Percentiles rank a stretch among this genome's conserved stretches.
These are phyloP conservation scores for Aspiorhynchus laticeps DNA, from an alignment of 2,113 vertebrate species.

Conservation along the genomic window DNA sequence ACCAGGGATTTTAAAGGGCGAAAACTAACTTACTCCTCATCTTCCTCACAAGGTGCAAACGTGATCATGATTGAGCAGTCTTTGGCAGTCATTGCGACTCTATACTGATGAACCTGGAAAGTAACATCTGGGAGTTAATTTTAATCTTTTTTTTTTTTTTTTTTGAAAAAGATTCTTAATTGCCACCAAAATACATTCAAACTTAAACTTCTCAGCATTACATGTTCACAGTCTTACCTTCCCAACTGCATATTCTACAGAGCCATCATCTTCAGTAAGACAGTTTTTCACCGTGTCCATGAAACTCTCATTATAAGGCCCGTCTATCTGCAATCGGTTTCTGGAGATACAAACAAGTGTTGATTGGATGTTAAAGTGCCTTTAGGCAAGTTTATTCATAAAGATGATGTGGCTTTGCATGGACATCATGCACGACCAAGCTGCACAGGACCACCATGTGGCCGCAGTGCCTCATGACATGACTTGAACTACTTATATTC, in stretches of 20 bases:
- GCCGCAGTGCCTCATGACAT: not conserved
- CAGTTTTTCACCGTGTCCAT: slow-evolving; percentile 89
- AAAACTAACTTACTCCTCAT: slow-evolving; percentile 75
- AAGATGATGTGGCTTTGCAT: not conserved
- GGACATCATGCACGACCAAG: not conserved
- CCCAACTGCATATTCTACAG: slow-evolving; percentile 84
- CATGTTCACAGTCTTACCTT: slow-evolving; percentile 78
- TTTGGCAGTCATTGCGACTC: slow-evolving; percentile 95
- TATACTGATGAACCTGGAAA: slow-evolving; percentile 94
- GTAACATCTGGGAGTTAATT: not conserved
- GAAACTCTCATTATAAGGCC: slow-evolving; percentile 89
- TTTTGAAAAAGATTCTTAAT: no score
- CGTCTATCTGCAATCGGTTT: slow-evolving; percentile 86
- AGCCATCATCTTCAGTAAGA: slow-evolving; percentile 87
- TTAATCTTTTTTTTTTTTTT: not conserved
- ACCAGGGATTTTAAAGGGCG: not conserved
- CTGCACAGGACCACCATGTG: not conserved
- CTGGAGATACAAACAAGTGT: slow-evolving; percentile 66
- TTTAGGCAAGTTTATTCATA: not conserved
- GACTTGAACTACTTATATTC: not conserved
- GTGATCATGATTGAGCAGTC: slow-evolving; percentile 96
- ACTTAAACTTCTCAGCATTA: not conserved
- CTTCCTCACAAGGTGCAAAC: slow-evolving; percentile 84
- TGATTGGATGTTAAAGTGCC: not conserved
- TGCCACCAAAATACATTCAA: not conserved